These are phyloP conservation scores for Microtus pennsylvanicus DNA, from an alignment of 2,113 vertebrate species.

Conservation along the genomic window DNA sequence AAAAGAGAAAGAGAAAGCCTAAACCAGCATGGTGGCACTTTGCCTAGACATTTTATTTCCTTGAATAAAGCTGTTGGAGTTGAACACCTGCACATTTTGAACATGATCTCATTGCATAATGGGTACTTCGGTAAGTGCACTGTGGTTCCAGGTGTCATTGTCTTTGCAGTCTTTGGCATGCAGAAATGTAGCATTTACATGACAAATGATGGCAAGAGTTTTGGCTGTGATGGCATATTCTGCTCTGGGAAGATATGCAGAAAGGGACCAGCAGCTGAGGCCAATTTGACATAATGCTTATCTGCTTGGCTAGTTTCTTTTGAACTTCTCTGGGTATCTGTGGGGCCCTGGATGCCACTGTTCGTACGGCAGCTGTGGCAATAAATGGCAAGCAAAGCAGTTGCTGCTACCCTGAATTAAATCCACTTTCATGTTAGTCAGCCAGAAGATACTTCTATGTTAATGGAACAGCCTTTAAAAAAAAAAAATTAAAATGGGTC, in stretches of 20 bases:
- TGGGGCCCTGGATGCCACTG: not conserved
- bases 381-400: constrained; percentile 14
- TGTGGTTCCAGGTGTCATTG: constrained; percentile 69
- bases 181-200: constrained; percentile 75
- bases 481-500: constrained; percentile 18
- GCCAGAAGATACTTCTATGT: not conserved
- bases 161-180: constrained; percentile 76
- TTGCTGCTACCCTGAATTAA: constrained; percentile 32
- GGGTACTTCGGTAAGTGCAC: not conserved
- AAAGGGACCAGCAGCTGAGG: constrained; percentile 70
- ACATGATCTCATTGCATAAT: constrained; percentile 68
- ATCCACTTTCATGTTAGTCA: not conserved
- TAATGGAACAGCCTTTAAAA: not conserved
- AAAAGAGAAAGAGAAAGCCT: not conserved
- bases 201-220: constrained; percentile 78
- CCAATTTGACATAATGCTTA: constrained; percentile 50
- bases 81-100: constrained; percentile 81
- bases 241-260: constrained; percentile 80
- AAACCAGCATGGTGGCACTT: constrained; percentile 29
- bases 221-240: constrained; percentile 78
- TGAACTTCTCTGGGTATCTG: constrained; percentile 36
- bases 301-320: constrained; percentile 65
- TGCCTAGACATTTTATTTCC: constrained; percentile 64
- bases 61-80: constrained; percentile 73
- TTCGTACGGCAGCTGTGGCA: constrained; percentile 56